Evolutionary conservation across 2,113 vertebrate species (phyloP).

Genomic region (Pseudorectes ferrugineus): DNA sequence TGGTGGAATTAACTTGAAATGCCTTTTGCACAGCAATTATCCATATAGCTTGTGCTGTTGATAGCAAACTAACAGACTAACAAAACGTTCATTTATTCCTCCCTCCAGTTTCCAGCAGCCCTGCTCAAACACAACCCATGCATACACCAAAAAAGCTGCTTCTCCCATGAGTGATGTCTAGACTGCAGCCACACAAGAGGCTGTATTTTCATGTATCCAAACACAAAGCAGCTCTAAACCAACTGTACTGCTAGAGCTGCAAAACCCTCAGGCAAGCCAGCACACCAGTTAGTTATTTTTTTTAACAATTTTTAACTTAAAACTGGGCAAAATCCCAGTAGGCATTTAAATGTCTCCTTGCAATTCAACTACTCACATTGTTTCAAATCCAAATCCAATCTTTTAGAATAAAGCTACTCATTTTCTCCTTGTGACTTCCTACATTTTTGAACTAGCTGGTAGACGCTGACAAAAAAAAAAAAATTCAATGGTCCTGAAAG

Average conservation of each 20-base stretch:
- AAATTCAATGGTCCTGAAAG: fast-evolving
- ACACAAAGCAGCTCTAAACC: not conserved
- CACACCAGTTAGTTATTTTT: not conserved
- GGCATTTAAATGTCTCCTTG: not conserved
- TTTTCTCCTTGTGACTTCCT: not conserved
- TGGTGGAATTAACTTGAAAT: not conserved
- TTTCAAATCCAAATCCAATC: not conserved
- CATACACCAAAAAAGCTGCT: not conserved
- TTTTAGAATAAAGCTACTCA: not conserved
- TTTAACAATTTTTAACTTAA: not conserved
- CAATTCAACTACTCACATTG: not conserved
- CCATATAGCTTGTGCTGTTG: not conserved
- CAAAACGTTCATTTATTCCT: not conserved
- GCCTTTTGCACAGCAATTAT: not conserved
- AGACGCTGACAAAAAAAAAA: not conserved
- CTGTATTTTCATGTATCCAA: not conserved
- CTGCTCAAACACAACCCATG: not conserved
- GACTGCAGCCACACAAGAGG: not conserved
- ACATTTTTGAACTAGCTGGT: not conserved
- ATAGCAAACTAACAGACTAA: not conserved
- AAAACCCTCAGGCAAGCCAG: not conserved
- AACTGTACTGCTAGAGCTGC: not conserved
- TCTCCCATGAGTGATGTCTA: not conserved
- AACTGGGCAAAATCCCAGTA: not conserved
- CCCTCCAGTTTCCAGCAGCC: not conserved